Evolutionary conservation across 2,113 vertebrate genomes (phyloP).

Genomic region (Taxidea taxus): DNA sequence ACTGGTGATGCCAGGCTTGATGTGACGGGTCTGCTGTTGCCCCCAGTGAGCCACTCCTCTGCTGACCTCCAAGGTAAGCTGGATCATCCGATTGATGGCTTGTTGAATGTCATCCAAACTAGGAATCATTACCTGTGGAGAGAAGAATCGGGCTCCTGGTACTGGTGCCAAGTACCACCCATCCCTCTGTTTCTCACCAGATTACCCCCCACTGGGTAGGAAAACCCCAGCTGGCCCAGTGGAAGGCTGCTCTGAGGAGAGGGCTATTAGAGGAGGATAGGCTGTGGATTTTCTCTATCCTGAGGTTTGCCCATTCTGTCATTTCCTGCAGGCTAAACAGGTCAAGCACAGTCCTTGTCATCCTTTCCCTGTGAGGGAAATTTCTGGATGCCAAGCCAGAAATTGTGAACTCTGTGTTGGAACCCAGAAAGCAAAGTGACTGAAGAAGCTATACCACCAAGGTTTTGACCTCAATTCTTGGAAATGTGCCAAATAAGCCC

Average conservation of each 20-base stretch:
- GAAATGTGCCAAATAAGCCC: neutral
- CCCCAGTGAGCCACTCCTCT: constrained; percentile 85
- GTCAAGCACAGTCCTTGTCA: neutral
- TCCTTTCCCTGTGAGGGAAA: neutral
- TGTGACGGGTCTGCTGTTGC: constrained; percentile 70
- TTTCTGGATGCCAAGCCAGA: neutral
- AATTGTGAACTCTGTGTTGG: neutral
- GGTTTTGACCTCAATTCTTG: neutral
- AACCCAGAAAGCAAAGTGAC: neutral
- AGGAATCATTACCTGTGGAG: constrained; percentile 86
- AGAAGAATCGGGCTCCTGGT: neutral
- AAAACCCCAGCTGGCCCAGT: neutral
- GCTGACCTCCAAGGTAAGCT: constrained; percentile 87
- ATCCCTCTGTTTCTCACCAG: neutral
- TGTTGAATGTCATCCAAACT: constrained; percentile 88
- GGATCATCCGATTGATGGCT: constrained; percentile 82
- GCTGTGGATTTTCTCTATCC: neutral
- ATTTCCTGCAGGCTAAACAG: neutral
- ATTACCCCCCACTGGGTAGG: accelerated
- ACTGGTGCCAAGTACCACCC: accelerated
- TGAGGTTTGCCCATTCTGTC: neutral
- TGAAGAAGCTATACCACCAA: neutral
- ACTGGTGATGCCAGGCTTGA: neutral
- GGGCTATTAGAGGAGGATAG: neutral
- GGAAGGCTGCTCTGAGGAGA: neutral